Evolutionary conservation across 2,797 vertebrate genomes (phyloP).

Genomic region (Eptatretus atami): DNA sequence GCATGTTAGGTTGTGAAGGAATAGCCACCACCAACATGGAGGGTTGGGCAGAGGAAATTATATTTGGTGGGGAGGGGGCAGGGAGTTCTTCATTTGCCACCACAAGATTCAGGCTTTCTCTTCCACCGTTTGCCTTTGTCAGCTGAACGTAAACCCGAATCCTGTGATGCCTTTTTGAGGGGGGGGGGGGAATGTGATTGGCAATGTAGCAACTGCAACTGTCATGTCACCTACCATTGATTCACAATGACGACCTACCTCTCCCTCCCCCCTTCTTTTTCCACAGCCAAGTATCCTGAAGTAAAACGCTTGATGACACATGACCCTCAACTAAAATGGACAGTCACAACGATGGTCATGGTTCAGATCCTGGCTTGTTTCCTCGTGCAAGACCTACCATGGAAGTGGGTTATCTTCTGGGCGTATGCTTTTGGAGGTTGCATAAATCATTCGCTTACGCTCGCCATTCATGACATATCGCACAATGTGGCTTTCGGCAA

Average conservation of each 20-base stretch:
- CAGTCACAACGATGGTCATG: constrained; percentile 50
- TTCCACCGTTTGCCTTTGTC: too few relatives aligned
- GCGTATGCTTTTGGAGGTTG: constrained; percentile 67
- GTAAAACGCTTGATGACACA: constrained; percentile 76
- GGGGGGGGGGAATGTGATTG: too few relatives aligned
- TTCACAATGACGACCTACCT: background rate
- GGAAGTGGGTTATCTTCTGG: constrained; percentile 94
- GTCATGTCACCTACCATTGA: too few relatives aligned
- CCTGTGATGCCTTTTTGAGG: too few relatives aligned
- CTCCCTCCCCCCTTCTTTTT: constrained; percentile 8
- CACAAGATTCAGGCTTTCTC: too few relatives aligned
- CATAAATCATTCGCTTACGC: constrained; percentile 62
- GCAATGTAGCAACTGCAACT: too few relatives aligned
- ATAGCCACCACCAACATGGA: too few relatives aligned
- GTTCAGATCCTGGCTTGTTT: constrained; percentile 46
- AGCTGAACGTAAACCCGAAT: too few relatives aligned
- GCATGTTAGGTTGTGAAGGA: too few relatives aligned
- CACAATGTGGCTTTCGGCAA: constrained; percentile 84
- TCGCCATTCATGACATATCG: constrained; percentile 91
- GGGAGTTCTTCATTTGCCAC: too few relatives aligned
- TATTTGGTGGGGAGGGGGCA: too few relatives aligned
- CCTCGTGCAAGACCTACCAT: constrained; percentile 32
- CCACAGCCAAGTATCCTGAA: constrained; percentile 60
- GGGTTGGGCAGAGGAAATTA: too few relatives aligned
- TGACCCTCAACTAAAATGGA: constrained; percentile 67